Conservation (phyloP, 2,113 vertebrate species). For the Empidonax alnorum region DNA sequence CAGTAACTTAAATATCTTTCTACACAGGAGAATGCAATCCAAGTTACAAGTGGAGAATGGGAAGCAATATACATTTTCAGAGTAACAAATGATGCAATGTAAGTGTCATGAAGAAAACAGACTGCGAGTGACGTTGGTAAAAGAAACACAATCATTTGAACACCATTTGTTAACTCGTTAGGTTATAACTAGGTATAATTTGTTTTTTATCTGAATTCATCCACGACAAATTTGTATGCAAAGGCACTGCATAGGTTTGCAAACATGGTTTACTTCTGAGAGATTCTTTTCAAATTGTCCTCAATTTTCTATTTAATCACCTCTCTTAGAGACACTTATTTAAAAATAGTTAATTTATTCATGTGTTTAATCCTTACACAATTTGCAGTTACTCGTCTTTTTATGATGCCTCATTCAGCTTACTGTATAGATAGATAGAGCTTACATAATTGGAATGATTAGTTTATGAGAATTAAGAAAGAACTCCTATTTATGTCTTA, state of each 20-base stretch:
- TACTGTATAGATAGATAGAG: neutral
- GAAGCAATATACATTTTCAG: constrained; percentile 94
- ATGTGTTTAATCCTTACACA: neutral
- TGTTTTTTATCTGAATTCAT: neutral
- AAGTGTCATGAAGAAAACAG: constrained; percentile 65
- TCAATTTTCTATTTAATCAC: neutral
- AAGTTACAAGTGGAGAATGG: constrained; percentile 92
- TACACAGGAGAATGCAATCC: constrained; percentile 84
- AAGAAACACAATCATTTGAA: neutral
- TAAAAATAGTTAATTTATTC: neutral
- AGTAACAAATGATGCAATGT: constrained; percentile 92
- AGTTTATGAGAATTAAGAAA: neutral
- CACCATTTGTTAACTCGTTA: neutral
- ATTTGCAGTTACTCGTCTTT: neutral
- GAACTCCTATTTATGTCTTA: neutral
- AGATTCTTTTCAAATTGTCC: neutral
- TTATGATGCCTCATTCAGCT: neutral
- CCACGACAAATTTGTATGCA: neutral
- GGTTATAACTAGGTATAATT: neutral
- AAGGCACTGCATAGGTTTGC: neutral
- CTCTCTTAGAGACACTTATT: neutral
- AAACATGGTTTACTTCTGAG: neutral
- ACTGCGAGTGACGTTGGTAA: constrained; percentile 40
- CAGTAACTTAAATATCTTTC: constrained; percentile 58
- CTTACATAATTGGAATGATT: neutral